Conservation (phyloP, 2,797 vertebrate genomes). For the Nannoperca australis region DNA sequence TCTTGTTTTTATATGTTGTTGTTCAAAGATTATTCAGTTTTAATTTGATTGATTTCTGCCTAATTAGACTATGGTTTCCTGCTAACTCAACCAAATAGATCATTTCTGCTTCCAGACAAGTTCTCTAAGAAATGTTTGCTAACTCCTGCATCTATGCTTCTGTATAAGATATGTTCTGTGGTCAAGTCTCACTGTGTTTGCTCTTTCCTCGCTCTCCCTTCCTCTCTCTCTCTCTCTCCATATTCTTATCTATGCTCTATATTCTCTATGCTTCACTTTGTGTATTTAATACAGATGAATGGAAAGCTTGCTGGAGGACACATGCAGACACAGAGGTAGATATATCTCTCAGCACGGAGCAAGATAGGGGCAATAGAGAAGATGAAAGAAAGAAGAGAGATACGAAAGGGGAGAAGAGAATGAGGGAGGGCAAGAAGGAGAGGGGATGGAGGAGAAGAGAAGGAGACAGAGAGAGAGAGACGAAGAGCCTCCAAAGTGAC, state of each 20-base stretch:
- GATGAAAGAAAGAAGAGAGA: conserved; percentile 8
- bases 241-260: background rate
- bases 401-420: background rate
- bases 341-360: conserved; percentile 4
- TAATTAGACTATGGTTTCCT: background rate
- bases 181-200: background rate
- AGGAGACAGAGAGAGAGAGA: conserved; percentile 17
- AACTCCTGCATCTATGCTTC: conserved; percentile 28
- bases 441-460: background rate
- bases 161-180: background rate
- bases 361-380: background rate
- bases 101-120: conserved; percentile 24
- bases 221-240: background rate
- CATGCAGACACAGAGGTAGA: conserved; percentile 23
- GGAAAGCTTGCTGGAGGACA: conserved; percentile 39
- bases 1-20: background rate
- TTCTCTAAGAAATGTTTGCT: conserved; percentile 37
- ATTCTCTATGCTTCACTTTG: conserved; percentile 22
- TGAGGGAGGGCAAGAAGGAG: background rate
- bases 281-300: conserved; percentile 43
- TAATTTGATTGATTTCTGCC: conserved; percentile 5
- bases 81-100: conserved; percentile 35
- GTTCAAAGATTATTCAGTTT: background rate
- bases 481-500: conserved; percentile 49
- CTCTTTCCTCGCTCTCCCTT: no score